Evolutionary conservation across 2,113 vertebrate genomes (phyloP), one percentile per base, ranked within the genome.

Genomic region (Gallinago paraguaiae): DNA sequence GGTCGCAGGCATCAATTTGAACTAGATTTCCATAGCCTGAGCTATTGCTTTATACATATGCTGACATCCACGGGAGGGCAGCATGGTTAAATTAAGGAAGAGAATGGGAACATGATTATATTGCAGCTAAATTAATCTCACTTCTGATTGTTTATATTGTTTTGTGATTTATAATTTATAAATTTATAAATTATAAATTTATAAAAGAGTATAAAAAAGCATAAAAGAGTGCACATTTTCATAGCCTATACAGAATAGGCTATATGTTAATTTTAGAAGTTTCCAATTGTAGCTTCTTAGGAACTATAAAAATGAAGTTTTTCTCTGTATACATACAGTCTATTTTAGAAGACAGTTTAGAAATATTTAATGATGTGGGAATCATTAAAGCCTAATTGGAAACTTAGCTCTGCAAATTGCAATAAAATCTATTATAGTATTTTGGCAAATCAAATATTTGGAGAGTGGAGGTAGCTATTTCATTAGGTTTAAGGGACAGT

Each of bases 51-150:
- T 93, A 33, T 50, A 31, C 71, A 64, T 74, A 94, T 69, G 31
- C 90, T 88, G 94, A 82, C 35, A 85, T 95, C 98, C 98, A 98
- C 98, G 86, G 94, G 98, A 96, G 97, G 98, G 98, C 98, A 97
- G 97, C 96, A 83, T 97, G 72, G 96, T 97, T 96, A 97, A 97
- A 96, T 95, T 77, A 95, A 96, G 92, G 93, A 78, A 93, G 82
- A 86, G 60, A 10, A 86, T 28, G 10, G 25, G 46, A 61, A 17
- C 45, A 11, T 31, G 24, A 13, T 83, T 43, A 53, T 59, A 81
- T 48, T 11, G 37, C 65, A 86, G 48, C 51, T 78, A 45, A 75
- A 61, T 57, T 17, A 35, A 57, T 86, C 74, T 84, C 51, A 50
- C 48, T 50, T 82, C n/a, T 25, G 20, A 43, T 67, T 56, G 8